Evolutionary conservation across 2,888 invertebrate species (phyloP), one percentile per base, ranked within the genome.

Genomic region (Trichogramma dendrolimi): DNA sequence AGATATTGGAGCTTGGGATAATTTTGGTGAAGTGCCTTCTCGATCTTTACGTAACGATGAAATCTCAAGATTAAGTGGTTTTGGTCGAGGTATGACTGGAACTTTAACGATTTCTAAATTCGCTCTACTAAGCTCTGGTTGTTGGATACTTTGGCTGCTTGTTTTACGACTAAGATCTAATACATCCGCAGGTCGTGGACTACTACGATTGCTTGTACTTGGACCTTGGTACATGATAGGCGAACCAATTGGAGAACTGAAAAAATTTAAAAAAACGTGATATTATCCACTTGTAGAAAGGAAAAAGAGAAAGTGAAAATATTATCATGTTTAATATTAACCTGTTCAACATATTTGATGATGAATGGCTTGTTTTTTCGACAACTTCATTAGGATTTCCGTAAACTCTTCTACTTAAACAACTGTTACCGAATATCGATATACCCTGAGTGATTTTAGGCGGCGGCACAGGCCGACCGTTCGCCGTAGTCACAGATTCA

Each of bases 371-470:
- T 27, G 27, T 27, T 27, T 27, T 27, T 27, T 27, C 82, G 64
- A 86, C 81, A 4, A 85, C 84, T 70, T 88, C 89, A 72, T 88
- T 89, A 0, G 89, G 89, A 76, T 89, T 87, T 0, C 89, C 88
- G 69, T 89, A 89, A 0, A 89, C 85, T 0, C 83, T 87, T 70
- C 83, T 86, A 70, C 87, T 86, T 1, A 83, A 83, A 69, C 82
- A 81, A 1, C 83, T 83, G 69, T 82, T 82, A 0, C 86, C 84
- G 75, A 85, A 89, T 53, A 87, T 86, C 4, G 87, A 86, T 27
- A 83, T 85, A 0, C 84, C 86, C 71, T 87, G 88, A 6, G 83
- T 83, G 1, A 85, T 86, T 74, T 81, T 85, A 0, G 83, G 87
- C 6, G 82, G 83, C 7, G 81, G 58, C 71, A 75, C 62, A 70